Evolutionary conservation across 2,888 invertebrate species (phyloP).

Genomic region (Dasypolia templi): DNA sequence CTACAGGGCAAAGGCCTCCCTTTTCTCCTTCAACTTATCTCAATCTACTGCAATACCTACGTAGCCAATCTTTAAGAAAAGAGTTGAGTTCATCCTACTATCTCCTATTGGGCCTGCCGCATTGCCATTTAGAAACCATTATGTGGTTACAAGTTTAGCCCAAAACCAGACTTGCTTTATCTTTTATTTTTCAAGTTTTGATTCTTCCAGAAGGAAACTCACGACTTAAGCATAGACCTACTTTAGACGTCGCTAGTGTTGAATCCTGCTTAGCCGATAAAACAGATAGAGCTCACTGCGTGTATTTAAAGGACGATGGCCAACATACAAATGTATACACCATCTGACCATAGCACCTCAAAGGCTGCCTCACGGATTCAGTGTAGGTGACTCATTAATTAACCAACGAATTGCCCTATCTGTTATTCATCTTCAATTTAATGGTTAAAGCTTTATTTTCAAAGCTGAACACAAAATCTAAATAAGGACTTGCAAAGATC

Average conservation of each 20-base stretch:
- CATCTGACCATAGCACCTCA: neutral
- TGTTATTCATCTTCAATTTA: neutral
- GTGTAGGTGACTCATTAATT: neutral
- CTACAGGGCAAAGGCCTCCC: too few species aligned
- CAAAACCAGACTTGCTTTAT: neutral
- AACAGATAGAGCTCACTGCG: neutral
- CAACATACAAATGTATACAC: neutral
- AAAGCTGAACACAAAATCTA: neutral
- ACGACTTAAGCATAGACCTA: neutral
- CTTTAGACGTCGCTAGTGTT: constrained; percentile 1
- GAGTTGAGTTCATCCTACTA: neutral
- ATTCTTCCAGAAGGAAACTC: neutral
- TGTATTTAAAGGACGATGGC: neutral
- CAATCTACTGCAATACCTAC: too few species aligned
- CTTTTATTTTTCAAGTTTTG: too few species aligned
- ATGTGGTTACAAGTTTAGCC: neutral
- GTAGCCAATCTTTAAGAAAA: neutral
- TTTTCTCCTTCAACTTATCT: neutral
- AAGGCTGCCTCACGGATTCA: neutral
- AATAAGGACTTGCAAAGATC: neutral
- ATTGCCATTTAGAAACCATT: neutral
- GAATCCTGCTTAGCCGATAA: neutral
- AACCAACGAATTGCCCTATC: neutral
- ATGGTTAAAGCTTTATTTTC: neutral
- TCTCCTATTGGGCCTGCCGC: neutral